Percentiles rank a stretch among this genome's conserved stretches.
Evolutionary conservation across 2,113 vertebrate genomes (phyloP).

Genomic region (Oostethus manadensis): DNA sequence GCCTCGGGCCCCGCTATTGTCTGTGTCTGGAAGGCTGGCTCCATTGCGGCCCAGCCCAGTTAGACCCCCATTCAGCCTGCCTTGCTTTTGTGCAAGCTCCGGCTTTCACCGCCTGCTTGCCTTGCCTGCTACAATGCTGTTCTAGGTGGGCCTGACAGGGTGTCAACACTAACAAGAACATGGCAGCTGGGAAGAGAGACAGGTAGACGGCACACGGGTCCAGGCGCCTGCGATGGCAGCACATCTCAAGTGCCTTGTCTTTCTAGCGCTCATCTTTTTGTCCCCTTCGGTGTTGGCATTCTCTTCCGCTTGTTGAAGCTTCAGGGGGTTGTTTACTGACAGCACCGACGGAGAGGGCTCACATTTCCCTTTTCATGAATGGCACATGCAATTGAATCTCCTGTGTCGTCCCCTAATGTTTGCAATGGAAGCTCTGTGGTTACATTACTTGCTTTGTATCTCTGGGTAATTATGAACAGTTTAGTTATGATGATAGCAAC

Average conservation of each 20-base stretch:
- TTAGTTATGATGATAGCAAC: constrained; percentile 8
- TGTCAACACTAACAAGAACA: constrained; percentile 61
- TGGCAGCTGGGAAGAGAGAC: constrained; percentile 53
- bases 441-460: background rate
- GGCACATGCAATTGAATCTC: constrained; percentile 24
- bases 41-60: constrained; percentile 62
- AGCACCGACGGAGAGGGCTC: constrained; percentile 21
- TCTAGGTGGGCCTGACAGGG: constrained; percentile 62
- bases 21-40: constrained; percentile 70
- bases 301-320: constrained; percentile 43
- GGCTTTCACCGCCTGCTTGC: constrained; percentile 49
- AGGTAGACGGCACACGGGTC: constrained; percentile 56
- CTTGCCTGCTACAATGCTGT: constrained; percentile 40
- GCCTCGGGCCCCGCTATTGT: constrained; percentile 74
- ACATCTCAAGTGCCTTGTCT: constrained; percentile 53
- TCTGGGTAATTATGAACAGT: constrained; percentile 3
- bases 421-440: constrained; percentile 7
- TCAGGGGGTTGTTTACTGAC: constrained; percentile 36
- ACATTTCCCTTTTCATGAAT: constrained; percentile 27
- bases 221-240: constrained; percentile 64
- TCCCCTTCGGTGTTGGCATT: constrained; percentile 52
- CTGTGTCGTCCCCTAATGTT: background rate
- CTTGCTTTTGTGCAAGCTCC: constrained; percentile 62
- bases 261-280: constrained; percentile 58
- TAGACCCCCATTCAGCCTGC: constrained; percentile 65